A percentile compares a stretch with the other conserved stretches of the same genome.
Conservation (phyloP, 2,797 vertebrate genomes). For the Gallinago solitaria region DNA sequence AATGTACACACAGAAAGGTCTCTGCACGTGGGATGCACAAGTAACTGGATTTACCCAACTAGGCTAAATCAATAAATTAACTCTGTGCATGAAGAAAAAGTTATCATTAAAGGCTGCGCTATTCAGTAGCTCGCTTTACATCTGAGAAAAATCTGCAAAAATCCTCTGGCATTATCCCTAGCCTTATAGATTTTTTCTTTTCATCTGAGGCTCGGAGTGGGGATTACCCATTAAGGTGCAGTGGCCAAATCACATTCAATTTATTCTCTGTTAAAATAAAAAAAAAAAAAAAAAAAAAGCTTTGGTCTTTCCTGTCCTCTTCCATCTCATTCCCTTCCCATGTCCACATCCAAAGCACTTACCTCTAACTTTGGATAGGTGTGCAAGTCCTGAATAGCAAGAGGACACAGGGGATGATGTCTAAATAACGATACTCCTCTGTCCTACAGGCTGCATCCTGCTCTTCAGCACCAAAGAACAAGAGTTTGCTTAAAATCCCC, state of each 20-base stretch:
- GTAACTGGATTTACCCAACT: neutral
- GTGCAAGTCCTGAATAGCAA: neutral
- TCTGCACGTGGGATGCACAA: neutral
- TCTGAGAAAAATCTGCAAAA: slow-evolving; percentile 47
- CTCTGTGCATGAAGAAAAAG: slow-evolving; percentile 23
- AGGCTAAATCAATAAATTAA: neutral
- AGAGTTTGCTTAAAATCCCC: neutral
- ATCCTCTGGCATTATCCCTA: slow-evolving; percentile 46
- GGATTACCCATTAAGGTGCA: slow-evolving; percentile 53
- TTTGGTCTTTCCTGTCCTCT: neutral
- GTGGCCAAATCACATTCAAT: slow-evolving; percentile 21
- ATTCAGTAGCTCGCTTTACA: slow-evolving; percentile 29
- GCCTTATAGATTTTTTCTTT: slow-evolving; percentile 43
- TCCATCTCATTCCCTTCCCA: neutral
- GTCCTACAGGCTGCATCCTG: neutral
- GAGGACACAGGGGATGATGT: neutral
- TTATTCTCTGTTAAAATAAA: neutral
- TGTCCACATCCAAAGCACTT: neutral
- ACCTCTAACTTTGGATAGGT: neutral
- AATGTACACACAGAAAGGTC: neutral
- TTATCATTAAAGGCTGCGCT: slow-evolving; percentile 9
- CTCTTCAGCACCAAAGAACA: neutral
- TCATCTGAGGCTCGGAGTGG: slow-evolving; percentile 20
- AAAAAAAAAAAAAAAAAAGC: neutral
- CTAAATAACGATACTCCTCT: neutral